Conservation (phyloP, 2,888 invertebrate species). For the Phengaris alcon region DNA sequence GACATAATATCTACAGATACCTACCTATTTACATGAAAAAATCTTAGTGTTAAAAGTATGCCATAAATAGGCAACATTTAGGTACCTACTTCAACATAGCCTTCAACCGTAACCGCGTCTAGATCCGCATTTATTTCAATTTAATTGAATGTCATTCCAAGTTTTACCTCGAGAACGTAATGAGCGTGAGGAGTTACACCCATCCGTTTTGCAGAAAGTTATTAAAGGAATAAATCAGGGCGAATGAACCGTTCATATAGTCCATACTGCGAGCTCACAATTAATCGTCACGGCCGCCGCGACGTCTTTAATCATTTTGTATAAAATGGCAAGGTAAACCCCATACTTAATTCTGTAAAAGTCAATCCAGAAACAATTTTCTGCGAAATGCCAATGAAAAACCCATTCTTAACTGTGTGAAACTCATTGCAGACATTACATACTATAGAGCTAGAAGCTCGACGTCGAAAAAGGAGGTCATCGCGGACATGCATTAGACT, state of each 20-base stretch:
- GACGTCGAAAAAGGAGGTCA: no score
- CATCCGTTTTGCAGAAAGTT: constrained; percentile 18
- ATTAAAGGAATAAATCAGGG: constrained; percentile 19
- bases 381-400: not conserved
- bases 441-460: no score
- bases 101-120: not conserved
- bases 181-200: constrained; percentile 3
- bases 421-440: no score
- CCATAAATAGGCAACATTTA: no score
- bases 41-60: no score
- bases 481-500: no score
- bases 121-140: not conserved
- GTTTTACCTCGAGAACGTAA: not conserved
- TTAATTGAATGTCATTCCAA: not conserved
- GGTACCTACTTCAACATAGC: not conserved
- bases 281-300: not conserved
- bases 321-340: not conserved
- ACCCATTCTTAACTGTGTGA: not conserved
- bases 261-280: constrained; percentile 8
- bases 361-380: not conserved
- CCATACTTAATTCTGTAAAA: not conserved
- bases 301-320: not conserved
- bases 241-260: constrained; percentile 3
- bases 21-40: no score
- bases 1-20: no score